Evolutionary conservation across 2,797 vertebrate species (phyloP).

Genomic region (Tadarida brasiliensis): DNA sequence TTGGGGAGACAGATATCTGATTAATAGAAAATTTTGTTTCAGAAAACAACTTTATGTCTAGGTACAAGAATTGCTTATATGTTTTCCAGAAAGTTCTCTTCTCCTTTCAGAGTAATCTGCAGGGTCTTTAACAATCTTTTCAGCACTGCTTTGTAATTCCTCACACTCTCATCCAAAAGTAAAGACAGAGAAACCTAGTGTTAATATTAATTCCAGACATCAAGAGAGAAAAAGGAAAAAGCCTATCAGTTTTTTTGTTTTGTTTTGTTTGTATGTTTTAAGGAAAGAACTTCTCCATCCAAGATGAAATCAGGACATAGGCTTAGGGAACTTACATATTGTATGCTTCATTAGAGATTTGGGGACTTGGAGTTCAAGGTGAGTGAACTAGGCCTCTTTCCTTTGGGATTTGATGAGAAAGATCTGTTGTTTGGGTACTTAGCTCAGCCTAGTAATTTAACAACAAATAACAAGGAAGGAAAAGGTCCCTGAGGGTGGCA

Average conservation of each 20-base stretch:
- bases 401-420: conserved; percentile 67
- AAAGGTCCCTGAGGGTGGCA: conserved; percentile 66
- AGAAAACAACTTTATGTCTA: conserved; percentile 65
- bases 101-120: conserved; percentile 33
- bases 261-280: conserved; percentile 21
- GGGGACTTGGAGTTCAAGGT: conserved; percentile 6
- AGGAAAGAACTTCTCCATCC: neutral
- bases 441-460: conserved; percentile 74
- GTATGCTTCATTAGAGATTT: conserved; percentile 36
- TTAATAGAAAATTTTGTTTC: conserved; percentile 55
- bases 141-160: neutral
- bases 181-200: conserved; percentile 34
- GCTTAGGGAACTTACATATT: neutral
- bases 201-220: conserved; percentile 15
- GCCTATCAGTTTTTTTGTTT: neutral
- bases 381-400: conserved; percentile 39
- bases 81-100: conserved; percentile 59
- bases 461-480: conserved; percentile 79
- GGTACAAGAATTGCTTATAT: neutral
- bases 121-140: conserved; percentile 40
- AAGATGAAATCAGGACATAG: neutral
- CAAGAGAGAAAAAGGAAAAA: neutral
- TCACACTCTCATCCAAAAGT: conserved; percentile 2
- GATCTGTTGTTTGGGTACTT: conserved; percentile 72
- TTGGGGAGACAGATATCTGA: conserved; percentile 47